Evolutionary conservation across 2,113 vertebrate species (phyloP).

Genomic region (Plestiodon gilberti): DNA sequence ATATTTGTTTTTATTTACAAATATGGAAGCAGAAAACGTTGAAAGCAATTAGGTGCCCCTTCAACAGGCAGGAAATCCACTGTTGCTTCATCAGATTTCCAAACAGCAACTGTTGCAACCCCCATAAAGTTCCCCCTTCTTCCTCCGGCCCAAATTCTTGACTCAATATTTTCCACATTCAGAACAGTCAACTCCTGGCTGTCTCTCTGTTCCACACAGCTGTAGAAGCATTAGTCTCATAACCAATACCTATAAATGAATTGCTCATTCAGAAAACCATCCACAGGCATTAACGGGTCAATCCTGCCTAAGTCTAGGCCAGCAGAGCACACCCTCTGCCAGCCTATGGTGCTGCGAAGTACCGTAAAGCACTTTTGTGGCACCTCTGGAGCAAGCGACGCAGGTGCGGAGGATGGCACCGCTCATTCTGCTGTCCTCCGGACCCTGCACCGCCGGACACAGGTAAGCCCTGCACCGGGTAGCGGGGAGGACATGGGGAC

Average conservation of each 20-base stretch:
- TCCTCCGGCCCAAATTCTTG: neutral
- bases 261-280: neutral
- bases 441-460: too few relatives aligned
- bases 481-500: too few relatives aligned
- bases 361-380: too few relatives aligned
- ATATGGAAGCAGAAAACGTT: neutral
- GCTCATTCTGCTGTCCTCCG: too few relatives aligned
- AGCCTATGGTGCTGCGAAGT: too few relatives aligned
- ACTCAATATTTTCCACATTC: neutral
- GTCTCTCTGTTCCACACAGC: neutral
- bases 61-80: neutral
- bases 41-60: neutral
- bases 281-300: neutral
- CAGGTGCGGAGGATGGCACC: too few relatives aligned
- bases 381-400: too few relatives aligned
- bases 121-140: neutral
- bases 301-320: too few relatives aligned
- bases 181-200: neutral
- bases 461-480: too few relatives aligned
- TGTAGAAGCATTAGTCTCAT: neutral
- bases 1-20: neutral
- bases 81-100: neutral
- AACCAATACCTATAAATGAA: neutral
- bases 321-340: too few relatives aligned
- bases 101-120: neutral